Evolutionary conservation across 1,140 invertebrate species (phyloP).

Genomic region (Heterodera schachtii): DNA sequence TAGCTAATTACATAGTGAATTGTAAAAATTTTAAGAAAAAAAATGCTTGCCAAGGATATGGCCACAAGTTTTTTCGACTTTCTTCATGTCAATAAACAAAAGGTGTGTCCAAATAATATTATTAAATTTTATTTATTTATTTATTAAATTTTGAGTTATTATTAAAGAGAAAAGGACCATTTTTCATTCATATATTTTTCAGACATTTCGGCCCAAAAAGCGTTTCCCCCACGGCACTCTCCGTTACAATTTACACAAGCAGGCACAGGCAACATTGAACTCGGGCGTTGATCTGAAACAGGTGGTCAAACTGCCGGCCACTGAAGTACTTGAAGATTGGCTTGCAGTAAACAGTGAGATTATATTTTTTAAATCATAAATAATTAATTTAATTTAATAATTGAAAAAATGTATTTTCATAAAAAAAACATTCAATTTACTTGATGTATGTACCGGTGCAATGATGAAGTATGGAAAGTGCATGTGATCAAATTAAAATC

Average conservation of each 20-base stretch:
- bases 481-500: too few relatives aligned
- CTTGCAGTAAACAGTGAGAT: conserved; percentile 84
- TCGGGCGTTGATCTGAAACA: conserved; percentile 87
- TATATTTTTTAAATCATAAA: not conserved
- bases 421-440: not conserved
- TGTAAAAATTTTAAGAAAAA: not conserved
- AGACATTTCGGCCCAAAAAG: conserved; percentile 89
- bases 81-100: conserved; percentile 64
- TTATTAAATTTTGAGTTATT: too few relatives aligned
- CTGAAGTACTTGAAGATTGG: conserved; percentile 90
- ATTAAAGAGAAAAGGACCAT: too few relatives aligned
- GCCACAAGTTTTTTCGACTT: conserved; percentile 62
- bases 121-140: too few relatives aligned
- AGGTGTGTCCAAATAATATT: conserved; percentile 40
- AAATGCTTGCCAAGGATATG: conserved; percentile 45
- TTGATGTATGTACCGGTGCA: too few relatives aligned
- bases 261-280: conserved; percentile 87
- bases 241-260: conserved; percentile 87
- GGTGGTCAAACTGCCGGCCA: conserved; percentile 81
- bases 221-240: conserved; percentile 86
- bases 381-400: too few relatives aligned
- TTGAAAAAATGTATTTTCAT: too few relatives aligned
- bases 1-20: not conserved
- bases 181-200: conserved; percentile 1
- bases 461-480: too few relatives aligned